Evolutionary conservation across 2,797 vertebrate genomes (phyloP).

Genomic region (Tauraco hartlaubi): DNA sequence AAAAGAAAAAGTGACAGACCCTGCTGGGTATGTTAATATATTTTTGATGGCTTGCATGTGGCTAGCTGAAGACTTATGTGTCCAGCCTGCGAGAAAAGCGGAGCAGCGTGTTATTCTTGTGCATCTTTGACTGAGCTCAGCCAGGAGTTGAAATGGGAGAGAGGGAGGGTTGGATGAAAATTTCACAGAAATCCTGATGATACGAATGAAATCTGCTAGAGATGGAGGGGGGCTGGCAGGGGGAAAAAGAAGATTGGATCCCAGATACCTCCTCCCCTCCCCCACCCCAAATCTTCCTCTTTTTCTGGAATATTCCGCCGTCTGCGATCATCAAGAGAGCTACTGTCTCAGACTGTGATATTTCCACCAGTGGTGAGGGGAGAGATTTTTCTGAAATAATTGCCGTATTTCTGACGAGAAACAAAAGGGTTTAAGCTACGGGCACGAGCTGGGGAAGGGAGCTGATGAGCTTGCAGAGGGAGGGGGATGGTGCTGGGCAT

Average conservation of each 20-base stretch:
- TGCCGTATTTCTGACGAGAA: conserved; percentile 13
- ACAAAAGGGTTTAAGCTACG: background rate
- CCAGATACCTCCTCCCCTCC: conserved; percentile 17
- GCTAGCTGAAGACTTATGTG: conserved; percentile 58
- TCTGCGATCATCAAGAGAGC: conserved; percentile 36
- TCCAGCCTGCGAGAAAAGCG: background rate
- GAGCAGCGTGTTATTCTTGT: background rate
- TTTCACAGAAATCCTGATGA: conserved; percentile 40
- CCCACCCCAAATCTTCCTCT: conserved; percentile 9
- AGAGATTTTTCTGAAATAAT: conserved; percentile 53
- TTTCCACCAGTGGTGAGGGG: conserved; percentile 29
- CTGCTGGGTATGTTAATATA: conserved; percentile 68
- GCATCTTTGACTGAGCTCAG: conserved; percentile 32
- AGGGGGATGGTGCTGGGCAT: background rate
- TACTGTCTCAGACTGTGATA: conserved; percentile 35
- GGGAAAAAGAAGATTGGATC: conserved; percentile 34
- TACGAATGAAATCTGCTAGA: conserved; percentile 38
- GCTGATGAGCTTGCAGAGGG: background rate
- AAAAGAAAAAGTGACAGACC: conserved; percentile 59
- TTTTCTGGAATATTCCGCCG: conserved; percentile 64
- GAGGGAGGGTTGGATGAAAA: conserved; percentile 11
- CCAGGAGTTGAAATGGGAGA: conserved; percentile 3
- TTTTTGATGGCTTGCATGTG: conserved; percentile 69
- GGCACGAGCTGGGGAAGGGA: background rate
- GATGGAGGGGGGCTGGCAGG: background rate